Evolutionary conservation across 2,888 invertebrate genomes (phyloP).

Genomic region (Spatulosminthurus flaviceps): DNA sequence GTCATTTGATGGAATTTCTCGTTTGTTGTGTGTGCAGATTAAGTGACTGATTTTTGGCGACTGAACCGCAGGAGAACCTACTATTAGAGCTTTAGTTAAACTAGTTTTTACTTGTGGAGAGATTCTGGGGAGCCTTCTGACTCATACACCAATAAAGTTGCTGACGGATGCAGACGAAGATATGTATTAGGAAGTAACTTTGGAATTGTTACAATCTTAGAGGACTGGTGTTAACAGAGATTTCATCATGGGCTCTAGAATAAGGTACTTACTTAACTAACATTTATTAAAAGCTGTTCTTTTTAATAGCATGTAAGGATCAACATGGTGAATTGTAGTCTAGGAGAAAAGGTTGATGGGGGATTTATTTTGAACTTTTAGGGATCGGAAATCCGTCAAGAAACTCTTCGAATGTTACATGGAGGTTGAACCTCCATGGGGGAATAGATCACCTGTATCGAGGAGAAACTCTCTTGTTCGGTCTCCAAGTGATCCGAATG

Average conservation of each 20-base stretch:
- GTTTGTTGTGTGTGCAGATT: constrained; percentile 1
- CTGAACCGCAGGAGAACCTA: neutral
- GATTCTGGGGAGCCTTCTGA: neutral
- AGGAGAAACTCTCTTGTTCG: constrained; percentile 19
- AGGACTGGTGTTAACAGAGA: no score
- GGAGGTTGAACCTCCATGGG: constrained; percentile 58
- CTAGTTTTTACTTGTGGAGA: neutral
- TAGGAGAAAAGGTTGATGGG: neutral
- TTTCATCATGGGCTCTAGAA: constrained; percentile 55
- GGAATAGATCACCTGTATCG: constrained; percentile 23
- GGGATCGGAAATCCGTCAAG: constrained; percentile 54
- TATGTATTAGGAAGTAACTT: neutral
- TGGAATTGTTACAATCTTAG: no score
- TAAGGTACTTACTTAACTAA: no score
- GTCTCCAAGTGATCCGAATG: constrained; percentile 45
- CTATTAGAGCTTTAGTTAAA: neutral
- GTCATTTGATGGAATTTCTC: constrained; percentile 7
- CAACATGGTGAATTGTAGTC: no score
- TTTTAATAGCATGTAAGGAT: no score
- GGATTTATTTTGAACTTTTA: constrained; percentile 12
- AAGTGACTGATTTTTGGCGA: neutral
- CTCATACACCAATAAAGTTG: neutral
- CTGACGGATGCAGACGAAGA: neutral
- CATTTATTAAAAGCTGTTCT: no score
- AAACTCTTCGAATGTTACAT: constrained; percentile 60